Conservation (phyloP, 2,888 invertebrate species). For the Pachymerium ferrugineum region DNA sequence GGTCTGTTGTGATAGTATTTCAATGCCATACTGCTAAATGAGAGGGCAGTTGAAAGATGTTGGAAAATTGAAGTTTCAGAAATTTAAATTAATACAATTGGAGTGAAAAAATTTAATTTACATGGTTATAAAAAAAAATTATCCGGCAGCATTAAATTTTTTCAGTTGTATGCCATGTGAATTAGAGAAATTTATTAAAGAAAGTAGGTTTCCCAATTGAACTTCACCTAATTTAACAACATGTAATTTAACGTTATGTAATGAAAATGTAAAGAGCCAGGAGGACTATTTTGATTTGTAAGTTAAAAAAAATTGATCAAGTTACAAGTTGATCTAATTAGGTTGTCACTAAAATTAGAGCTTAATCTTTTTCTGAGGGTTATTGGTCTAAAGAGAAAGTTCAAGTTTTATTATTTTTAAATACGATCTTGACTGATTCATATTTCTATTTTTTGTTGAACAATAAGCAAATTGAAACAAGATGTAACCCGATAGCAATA, state of each 20-base stretch:
- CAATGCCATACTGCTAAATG: neutral
- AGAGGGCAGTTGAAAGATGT: neutral
- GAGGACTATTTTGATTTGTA: neutral
- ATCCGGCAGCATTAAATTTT: neutral
- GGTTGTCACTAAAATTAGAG: neutral
- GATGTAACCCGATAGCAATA: no score
- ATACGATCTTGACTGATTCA: neutral
- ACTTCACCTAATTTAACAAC: slow-evolving; percentile 7
- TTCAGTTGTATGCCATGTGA: neutral
- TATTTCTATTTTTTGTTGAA: neutral
- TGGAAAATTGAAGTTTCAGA: no score
- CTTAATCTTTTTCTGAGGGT: neutral
- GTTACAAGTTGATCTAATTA: neutral
- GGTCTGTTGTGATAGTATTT: neutral
- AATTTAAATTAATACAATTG: no score
- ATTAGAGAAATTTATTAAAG: neutral
- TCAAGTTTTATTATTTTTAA: neutral
- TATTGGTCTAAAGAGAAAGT: neutral
- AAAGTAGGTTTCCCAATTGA: no score
- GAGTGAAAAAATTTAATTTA: no score
- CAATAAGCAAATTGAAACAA: no score
- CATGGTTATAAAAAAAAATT: no score
- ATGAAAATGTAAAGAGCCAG: neutral
- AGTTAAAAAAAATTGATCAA: neutral
- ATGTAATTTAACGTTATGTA: neutral